These are phyloP conservation scores for Eremophila alpestris DNA, from an alignment of 2,797 vertebrate species.

Conservation along the genomic window DNA sequence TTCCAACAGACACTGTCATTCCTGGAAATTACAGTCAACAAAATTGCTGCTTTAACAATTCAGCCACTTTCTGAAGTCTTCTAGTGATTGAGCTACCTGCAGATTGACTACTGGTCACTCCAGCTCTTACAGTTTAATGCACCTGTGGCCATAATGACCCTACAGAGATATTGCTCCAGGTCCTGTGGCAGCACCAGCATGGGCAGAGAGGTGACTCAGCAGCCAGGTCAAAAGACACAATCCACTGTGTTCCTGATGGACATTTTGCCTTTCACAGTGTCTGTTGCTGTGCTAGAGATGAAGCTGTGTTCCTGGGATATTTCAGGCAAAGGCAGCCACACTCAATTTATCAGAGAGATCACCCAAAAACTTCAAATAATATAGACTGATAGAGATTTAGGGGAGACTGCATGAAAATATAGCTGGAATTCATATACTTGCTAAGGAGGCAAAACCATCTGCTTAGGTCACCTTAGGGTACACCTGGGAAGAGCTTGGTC, in stretches of 20 bases:
- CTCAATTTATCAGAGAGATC: neutral
- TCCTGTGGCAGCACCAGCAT: neutral
- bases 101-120: neutral
- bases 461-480: neutral
- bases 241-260: neutral
- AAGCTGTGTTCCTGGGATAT: neutral
- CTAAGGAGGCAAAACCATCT: neutral
- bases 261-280: neutral
- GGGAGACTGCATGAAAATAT: neutral
- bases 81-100: neutral
- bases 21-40: neutral
- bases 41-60: conserved; percentile 1
- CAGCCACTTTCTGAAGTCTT: neutral
- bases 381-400: neutral
- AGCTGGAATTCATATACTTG: neutral
- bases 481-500: neutral
- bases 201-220: neutral
- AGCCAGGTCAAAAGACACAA: neutral
- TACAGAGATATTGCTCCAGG: neutral
- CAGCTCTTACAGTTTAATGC: neutral
- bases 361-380: neutral
- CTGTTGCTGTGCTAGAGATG: neutral
- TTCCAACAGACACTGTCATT: neutral
- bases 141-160: neutral
- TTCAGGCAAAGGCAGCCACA: neutral